phyloP scores from a whole-genome alignment of 2,113 vertebrate species.

The Indri indri region DNA sequence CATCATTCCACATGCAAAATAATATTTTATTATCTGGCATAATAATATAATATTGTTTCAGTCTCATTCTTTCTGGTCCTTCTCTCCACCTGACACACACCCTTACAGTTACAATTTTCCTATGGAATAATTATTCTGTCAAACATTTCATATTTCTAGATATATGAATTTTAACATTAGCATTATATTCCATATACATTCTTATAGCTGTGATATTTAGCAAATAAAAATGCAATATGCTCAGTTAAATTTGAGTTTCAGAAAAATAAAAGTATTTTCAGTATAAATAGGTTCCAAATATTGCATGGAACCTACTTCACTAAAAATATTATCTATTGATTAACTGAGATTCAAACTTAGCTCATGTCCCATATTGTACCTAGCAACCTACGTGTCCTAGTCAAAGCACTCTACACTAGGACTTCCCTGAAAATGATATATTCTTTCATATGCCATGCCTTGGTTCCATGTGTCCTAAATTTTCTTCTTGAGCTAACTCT shows the following conservation, averaged over 20 bases:
- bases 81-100: background rate
- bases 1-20: background rate
- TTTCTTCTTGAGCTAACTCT: background rate
- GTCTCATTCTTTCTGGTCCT: background rate
- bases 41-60: background rate
- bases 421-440: background rate
- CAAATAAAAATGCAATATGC: background rate
- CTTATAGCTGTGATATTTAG: background rate
- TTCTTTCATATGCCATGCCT: background rate
- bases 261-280: background rate
- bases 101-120: background rate
- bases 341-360: background rate
- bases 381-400: background rate
- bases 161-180: no score
- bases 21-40: background rate
- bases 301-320: background rate
- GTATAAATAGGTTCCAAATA: background rate
- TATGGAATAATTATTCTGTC: no score
- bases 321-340: background rate
- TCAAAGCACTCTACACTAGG: background rate
- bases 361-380: background rate
- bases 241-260: background rate
- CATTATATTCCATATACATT: background rate
- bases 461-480: background rate
- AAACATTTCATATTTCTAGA: no score